Conservation (phyloP, 2,797 vertebrate species). For the Sciurus vulgaris region DNA sequence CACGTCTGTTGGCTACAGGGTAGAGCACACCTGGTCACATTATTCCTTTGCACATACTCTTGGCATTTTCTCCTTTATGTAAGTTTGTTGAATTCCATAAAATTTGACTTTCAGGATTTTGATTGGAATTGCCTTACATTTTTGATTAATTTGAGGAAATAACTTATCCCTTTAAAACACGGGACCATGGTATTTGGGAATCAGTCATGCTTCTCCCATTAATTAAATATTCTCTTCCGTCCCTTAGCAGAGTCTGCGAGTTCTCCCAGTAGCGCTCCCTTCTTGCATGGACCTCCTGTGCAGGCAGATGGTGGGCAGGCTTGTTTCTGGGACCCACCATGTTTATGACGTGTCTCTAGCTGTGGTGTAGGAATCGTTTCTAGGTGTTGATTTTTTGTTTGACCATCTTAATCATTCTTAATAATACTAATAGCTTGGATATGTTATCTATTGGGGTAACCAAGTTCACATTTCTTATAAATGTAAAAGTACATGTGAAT, state of each 20-base stretch:
- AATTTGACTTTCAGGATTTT: conserved; percentile 34
- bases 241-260: not conserved
- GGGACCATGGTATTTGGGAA: conserved; percentile 16
- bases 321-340: not conserved
- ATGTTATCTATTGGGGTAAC: not conserved
- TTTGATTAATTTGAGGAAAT: conserved; percentile 53
- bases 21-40: not conserved
- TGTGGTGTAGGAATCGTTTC: not conserved
- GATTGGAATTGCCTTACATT: conserved; percentile 10
- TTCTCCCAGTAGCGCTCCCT: not conserved
- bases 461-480: conserved; percentile 35
- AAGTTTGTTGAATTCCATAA: conserved; percentile 23
- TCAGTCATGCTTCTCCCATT: conserved; percentile 44
- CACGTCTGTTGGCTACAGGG: not conserved
- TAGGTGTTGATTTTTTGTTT: not conserved
- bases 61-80: not conserved
- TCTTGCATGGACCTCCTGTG: not conserved
- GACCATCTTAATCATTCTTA: not conserved
- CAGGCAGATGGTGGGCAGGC: not conserved
- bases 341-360: conserved; percentile 3
- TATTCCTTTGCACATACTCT: conserved; percentile 17
- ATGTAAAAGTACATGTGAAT: not conserved
- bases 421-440: not conserved
- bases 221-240: conserved; percentile 44
- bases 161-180: conserved; percentile 50